Evolutionary conservation across 2,888 invertebrate species (phyloP), one percentile per base, ranked within the genome.

Genomic region (Tachina fera): DNA sequence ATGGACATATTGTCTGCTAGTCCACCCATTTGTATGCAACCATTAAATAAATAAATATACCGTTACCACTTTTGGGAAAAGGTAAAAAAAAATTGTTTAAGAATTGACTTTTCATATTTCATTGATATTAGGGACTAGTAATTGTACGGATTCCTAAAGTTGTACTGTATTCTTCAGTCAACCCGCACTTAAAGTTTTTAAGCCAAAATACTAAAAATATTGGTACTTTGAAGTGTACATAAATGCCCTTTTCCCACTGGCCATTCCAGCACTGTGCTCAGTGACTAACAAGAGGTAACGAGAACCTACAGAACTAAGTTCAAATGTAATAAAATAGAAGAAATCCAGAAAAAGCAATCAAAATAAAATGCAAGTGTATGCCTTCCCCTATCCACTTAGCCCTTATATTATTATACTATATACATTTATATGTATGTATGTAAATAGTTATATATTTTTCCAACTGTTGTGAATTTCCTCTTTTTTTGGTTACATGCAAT

Each of bases 271-370:
- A 58, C 60, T 47, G 71, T 65, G 74, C 74, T 75, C 89, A 90
- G 31, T 87, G 88, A 88, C 88, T 88, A 89, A 89, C 89, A 89
- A 90, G 90, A 90, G 89, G 89, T 90, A 90, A 89, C 89, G 88
- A 88, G 90, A 89, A 89, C 89, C 89, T 88, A 88, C 79, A 89
- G 89, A 89, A 90, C 90, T 91, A 91, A 90, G 91, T 91, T 90
- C 90, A 91, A 89, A 89, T 89, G 89, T 88, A 89, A 88, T 70
- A 87, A 77, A 74, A 72, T 85, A 84, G 70, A 86, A 83, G 77
- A 84, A 77, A 63, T 74, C 31, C 31, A 70, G 16, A 45, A 56
- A 76, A 79, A 82, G 31, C 9, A 67, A 22, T 77, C 53, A 78
- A 67, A 83, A 53, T 78, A 78, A 67, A 83, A 53, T 78, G 58